A percentile compares a stretch with the other conserved stretches of the same genome.
phyloP scores from a whole-genome alignment of 2,113 vertebrate species.

The Tyto alba region DNA sequence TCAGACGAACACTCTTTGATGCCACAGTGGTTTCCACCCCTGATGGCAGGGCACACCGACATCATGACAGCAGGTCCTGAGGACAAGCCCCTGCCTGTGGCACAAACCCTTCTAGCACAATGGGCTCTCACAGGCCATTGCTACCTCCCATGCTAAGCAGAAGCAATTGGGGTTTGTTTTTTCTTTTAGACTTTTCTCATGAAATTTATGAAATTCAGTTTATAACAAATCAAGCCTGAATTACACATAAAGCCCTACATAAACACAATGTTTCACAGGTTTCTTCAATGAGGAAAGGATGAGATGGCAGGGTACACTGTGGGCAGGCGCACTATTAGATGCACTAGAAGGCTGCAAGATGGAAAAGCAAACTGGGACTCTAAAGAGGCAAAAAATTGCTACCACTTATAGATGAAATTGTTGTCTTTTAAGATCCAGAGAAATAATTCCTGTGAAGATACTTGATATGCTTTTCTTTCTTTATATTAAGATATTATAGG shows the following conservation, averaged over 20 bases:
- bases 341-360: background rate
- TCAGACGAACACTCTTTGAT: background rate
- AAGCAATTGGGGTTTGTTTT: background rate
- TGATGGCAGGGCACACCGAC: background rate
- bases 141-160: background rate
- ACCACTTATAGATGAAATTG: no score
- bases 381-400: background rate
- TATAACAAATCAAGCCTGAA: background rate
- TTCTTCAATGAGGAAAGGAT: background rate
- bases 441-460: background rate
- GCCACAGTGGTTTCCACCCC: background rate
- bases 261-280: background rate
- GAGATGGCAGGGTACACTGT: background rate
- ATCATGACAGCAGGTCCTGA: background rate
- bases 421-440: background rate
- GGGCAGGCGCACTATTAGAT: rapidly evolving
- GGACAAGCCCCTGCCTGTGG: background rate
- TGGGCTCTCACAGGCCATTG: background rate
- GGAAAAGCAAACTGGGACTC: background rate
- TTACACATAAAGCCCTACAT: background rate
- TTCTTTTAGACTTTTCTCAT: background rate
- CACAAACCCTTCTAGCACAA: background rate
- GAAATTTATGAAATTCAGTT: background rate
- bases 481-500: background rate
- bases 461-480: rapidly evolving